Evolutionary conservation across 2,797 vertebrate species (phyloP), one percentile per base, ranked within the genome.

Genomic region (Lophotriccus pileatus): DNA sequence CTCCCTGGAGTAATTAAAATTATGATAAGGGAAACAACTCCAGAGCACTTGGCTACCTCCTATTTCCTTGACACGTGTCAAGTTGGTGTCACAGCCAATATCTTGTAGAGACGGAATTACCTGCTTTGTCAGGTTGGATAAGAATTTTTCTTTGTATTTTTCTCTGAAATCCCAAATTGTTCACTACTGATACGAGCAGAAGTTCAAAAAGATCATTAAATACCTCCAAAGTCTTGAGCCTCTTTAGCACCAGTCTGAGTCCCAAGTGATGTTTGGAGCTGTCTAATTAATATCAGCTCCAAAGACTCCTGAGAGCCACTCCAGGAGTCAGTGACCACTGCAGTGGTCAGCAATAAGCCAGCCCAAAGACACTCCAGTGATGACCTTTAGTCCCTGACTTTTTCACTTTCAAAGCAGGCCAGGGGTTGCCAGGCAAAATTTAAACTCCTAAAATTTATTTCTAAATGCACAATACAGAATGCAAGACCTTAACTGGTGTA

Each of bases 1-100:
- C 62, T 95, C 90, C 85, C 94, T 84, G 36, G 96, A 90, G 85
- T 91, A 96, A 96, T 96, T 96, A 93, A 93, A 77, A 86, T 75
- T 81, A 73, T 93, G 89, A 91, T 94, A 96, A 67, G 77, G 43
- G 46, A 94, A 95, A 86, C 13, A 81, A 52, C 79, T 91, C 62
- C 39, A 49, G 62, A 95, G 47, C 58, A 86, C 76, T 93, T 91
- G 89, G 84, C 62, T 95, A 92, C 62, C 69, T 94, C 41, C 75
- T 81, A 37, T 79, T 68, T 91, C 82, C 50, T 76, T 91, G 92
- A 94, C 76, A 77, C 3, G 0, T 78, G 82, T 86, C 92, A 95
- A 69, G 79, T 7, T 84, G 17, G 32, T 93, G 84, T 70, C 86
- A 89, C 47, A 87, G 44, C 8, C 39, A 66, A 36, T 72, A 46